These are phyloP conservation scores for Eira barbara DNA, from an alignment of 2,113 vertebrate genomes.

Conservation along the genomic window DNA sequence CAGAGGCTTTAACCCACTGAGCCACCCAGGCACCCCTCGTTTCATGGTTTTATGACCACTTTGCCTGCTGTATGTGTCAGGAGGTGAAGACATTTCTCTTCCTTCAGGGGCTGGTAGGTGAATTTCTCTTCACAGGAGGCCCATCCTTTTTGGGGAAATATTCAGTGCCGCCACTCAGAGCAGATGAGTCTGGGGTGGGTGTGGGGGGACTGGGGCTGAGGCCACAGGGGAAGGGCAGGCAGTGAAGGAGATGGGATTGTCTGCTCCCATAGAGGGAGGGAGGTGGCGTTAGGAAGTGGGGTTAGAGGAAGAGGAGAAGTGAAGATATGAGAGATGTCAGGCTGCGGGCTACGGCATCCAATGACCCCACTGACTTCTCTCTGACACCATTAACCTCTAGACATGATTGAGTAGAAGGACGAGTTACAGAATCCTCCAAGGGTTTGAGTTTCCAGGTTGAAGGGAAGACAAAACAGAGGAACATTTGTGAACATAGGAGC, in stretches of 20 bases:
- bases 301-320: too few species aligned
- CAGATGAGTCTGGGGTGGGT: not conserved
- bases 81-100: not conserved
- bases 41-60: not conserved
- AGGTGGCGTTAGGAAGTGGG: not conserved
- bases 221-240: not conserved
- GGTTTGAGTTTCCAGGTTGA: not conserved
- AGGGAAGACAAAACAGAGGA: not conserved
- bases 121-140: not conserved
- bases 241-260: not conserved
- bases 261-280: not conserved
- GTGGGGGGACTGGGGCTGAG: accelerated
- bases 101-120: not conserved
- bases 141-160: not conserved
- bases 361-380: not conserved
- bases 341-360: not conserved
- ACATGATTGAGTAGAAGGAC: not conserved
- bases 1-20: too few species aligned
- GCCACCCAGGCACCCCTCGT: too few species aligned
- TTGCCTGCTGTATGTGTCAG: not conserved
- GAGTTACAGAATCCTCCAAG: not conserved
- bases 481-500: not conserved
- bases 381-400: not conserved
- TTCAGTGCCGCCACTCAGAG: not conserved
- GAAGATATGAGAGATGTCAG: not conserved